Base-by-base conservation (phyloP, 1,140 invertebrate species). In the Alviniconcha marisindica region DNA sequence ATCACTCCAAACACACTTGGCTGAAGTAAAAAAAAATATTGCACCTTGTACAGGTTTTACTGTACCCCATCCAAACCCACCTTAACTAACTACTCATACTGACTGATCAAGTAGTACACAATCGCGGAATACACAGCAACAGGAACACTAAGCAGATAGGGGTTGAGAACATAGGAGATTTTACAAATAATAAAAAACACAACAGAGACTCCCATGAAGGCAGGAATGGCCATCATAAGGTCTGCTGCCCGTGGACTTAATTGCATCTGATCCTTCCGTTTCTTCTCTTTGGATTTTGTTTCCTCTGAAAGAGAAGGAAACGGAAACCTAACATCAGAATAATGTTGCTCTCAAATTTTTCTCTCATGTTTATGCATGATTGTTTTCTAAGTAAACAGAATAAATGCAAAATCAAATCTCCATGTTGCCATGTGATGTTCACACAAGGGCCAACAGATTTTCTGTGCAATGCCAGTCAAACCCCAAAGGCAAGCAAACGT, bases 71-170 rank as follows among this genome's bases (percentile, higher is more conserved):
- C n/a, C n/a, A n/a, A n/a, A n/a, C n/a, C n/a, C n/a, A n/a, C n/a
- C n/a, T n/a, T n/a, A n/a, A n/a, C n/a, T 18, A 48, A 31, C 60
- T 63, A 66, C 14, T 81, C 78, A 81, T 66, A 81, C 56, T 81
- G 78, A 0, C 36, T 33, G 36, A 56, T 56, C 28, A 63, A 69
- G 33, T 42, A 81, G 24, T 38, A 81, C 14, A 81, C 78, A 81
- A 33, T 42, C 15, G 38, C 78, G 33, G 60, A 36, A 15, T 63
- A 28, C 36, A 40, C 10, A 33, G 31, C 78, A 60, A 66, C 56
- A 81, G 63, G 36, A 33, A 66, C 21, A 69, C 56, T 81, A 2
- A 81, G 56, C 31, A 81, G 38, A 66, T 66, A 95, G 24, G 82
- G 66, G 84, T 38, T 76, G 40, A 44, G 14, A 18, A 38, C 24